These are phyloP conservation scores for Poecile montanus DNA, from an alignment of 2,797 vertebrate species.

Conservation along the genomic window DNA sequence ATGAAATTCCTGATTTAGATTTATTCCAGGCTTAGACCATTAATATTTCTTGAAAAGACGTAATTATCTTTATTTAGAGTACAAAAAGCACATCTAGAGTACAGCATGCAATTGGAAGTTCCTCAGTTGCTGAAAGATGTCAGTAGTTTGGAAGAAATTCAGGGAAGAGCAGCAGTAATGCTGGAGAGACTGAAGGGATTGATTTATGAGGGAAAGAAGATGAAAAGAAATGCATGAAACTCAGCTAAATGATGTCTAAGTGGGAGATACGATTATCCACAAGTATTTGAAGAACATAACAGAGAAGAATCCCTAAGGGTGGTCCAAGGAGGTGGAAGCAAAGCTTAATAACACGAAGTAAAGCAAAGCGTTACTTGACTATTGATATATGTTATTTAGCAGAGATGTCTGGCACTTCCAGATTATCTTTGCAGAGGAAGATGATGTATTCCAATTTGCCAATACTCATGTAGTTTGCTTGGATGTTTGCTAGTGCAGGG, in stretches of 20 bases:
- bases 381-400: not conserved
- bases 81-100: slow-evolving; percentile 34
- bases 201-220: slow-evolving; percentile 53
- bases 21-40: slow-evolving; percentile 25
- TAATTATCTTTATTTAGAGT: slow-evolving; percentile 28
- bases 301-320: slow-evolving; percentile 21
- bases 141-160: slow-evolving; percentile 54
- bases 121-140: slow-evolving; percentile 18
- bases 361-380: not conserved
- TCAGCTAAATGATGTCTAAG: slow-evolving; percentile 40
- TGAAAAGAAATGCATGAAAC: slow-evolving; percentile 47
- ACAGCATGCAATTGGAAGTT: slow-evolving; percentile 40
- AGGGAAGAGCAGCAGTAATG: slow-evolving; percentile 28
- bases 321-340: slow-evolving; percentile 26
- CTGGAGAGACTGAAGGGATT: slow-evolving; percentile 39
- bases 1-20: not conserved
- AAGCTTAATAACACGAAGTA: not conserved
- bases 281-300: slow-evolving; percentile 37
- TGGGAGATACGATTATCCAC: slow-evolving; percentile 46
- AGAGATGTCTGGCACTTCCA: not conserved
- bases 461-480: not conserved
- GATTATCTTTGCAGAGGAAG: not conserved
- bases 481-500: not conserved
- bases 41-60: slow-evolving; percentile 44
- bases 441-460: not conserved